These are phyloP conservation scores for Thomomys bottae DNA, from an alignment of 2,113 vertebrate genomes.

Conservation along the genomic window DNA sequence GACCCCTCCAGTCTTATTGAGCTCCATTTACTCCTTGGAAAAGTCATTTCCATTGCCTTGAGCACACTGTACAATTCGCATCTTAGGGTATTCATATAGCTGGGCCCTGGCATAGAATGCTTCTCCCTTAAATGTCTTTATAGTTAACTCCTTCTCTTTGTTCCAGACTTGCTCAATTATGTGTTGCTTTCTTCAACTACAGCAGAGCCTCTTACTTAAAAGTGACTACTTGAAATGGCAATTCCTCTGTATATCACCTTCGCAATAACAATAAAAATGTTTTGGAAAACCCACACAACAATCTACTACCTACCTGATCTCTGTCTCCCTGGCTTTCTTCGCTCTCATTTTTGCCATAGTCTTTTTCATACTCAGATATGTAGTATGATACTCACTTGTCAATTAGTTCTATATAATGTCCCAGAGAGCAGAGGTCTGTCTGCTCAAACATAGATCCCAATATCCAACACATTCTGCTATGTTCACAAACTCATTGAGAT, in stretches of 20 bases:
- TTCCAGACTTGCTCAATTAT: neutral
- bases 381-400: neutral
- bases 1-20: neutral
- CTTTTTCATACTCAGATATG: neutral
- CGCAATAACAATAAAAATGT: too few species aligned
- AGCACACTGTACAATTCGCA: fast-evolving
- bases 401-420: neutral
- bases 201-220: neutral
- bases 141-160: neutral
- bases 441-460: neutral
- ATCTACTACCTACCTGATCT: neutral
- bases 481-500: neutral
- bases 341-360: neutral
- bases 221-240: too few species aligned
- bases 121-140: neutral
- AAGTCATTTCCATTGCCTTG: neutral
- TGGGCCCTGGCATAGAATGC: neutral
- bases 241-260: too few species aligned
- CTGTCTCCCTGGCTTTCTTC: neutral
- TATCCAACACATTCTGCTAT: neutral
- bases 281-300: too few species aligned
- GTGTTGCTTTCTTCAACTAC: neutral
- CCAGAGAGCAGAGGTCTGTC: neutral
- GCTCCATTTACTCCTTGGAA: neutral
- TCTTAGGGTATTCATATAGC: neutral